Evolutionary conservation across 2,113 vertebrate species (phyloP).

Genomic region (Ictalurus furcatus): DNA sequence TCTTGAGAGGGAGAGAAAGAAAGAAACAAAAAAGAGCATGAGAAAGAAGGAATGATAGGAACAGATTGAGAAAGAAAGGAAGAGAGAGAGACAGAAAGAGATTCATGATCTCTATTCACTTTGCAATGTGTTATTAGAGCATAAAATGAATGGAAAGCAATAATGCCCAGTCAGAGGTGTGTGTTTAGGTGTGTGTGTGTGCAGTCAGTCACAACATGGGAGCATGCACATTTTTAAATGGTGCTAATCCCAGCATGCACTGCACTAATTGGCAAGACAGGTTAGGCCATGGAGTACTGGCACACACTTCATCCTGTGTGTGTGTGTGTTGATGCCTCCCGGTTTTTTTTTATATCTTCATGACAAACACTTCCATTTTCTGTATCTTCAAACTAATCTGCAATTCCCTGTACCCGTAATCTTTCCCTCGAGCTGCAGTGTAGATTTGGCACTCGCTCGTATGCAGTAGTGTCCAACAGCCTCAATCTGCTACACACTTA

Average conservation of each 20-base stretch:
- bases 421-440: background rate
- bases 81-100: no score
- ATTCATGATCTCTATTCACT: no score
- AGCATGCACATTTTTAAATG: background rate
- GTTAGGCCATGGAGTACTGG: no score
- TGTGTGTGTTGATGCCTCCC: constrained; percentile 14
- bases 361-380: constrained; percentile 33
- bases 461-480: background rate
- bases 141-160: no score
- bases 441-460: constrained; percentile 11
- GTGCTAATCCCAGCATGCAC: constrained; percentile 5
- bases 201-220: background rate
- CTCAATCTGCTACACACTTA: background rate
- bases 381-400: constrained; percentile 33
- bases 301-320: background rate
- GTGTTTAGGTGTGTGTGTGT: background rate
- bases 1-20: no score
- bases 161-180: background rate
- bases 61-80: no score
- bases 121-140: no score
- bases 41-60: no score
- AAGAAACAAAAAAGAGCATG: no score
- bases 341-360: background rate
- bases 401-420: background rate
- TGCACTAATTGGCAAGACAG: background rate